phyloP scores from a whole-genome alignment of 2,888 invertebrate species.

The Macrostomum cliftonense region DNA sequence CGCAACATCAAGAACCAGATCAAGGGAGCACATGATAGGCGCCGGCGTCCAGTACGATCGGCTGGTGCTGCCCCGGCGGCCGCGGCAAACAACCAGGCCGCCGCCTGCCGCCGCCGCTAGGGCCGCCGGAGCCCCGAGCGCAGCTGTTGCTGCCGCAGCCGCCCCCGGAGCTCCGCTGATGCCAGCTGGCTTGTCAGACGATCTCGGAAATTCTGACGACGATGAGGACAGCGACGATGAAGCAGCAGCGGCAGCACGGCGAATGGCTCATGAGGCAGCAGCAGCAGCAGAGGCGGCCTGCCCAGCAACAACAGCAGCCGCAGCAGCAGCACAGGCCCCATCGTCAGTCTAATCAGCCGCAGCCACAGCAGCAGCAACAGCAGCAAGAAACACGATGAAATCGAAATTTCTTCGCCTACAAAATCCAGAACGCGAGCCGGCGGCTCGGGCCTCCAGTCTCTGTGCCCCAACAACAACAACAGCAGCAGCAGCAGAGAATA shows the following conservation, averaged over 20 bases:
- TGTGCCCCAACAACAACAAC: too few species aligned
- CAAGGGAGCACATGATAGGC: slow-evolving; percentile 90
- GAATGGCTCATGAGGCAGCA: not conserved
- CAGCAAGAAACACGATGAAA: too few species aligned
- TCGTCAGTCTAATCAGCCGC: too few species aligned
- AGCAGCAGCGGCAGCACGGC: not conserved
- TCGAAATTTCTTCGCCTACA: too few species aligned
- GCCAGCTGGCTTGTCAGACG: slow-evolving; percentile 2
- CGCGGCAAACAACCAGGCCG: too few species aligned
- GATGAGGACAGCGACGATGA: too few species aligned
- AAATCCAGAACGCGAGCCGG: too few species aligned
- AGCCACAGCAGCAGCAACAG: too few species aligned
- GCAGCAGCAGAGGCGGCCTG: slow-evolving; percentile 2
- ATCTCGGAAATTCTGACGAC: not conserved
- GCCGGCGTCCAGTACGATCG: slow-evolving; percentile 24
- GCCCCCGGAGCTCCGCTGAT: not conserved
- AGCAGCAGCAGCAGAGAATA: slow-evolving; percentile 1
- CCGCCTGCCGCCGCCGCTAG: too few species aligned
- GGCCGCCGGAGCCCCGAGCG: not conserved
- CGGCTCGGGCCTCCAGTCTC: too few species aligned
- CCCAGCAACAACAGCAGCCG: slow-evolving; percentile 1
- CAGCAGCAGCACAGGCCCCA: not conserved
- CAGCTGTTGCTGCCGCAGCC: not conserved
- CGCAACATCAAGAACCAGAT: slow-evolving; percentile 90
- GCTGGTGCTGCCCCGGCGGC: too few species aligned